phyloP scores from a whole-genome alignment of 2,113 vertebrate genomes.

The Dasyprocta punctata region DNA sequence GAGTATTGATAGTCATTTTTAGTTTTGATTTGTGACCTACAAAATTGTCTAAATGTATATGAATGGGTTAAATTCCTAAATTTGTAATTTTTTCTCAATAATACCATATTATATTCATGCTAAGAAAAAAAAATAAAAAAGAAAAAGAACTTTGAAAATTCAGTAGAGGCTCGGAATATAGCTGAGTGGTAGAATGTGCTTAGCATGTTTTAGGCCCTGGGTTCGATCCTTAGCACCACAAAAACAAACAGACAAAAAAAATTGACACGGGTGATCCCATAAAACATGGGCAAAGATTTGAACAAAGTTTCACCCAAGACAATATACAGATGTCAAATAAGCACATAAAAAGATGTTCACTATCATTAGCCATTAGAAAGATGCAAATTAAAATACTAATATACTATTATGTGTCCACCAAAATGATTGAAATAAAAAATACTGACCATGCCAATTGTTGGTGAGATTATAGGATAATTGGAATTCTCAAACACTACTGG shows the following conservation, averaged over 20 bases:
- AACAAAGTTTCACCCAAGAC: constrained; percentile 9
- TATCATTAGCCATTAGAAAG: constrained; percentile 9
- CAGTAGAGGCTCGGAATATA: not conserved
- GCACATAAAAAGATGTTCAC: not conserved
- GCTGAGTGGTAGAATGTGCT: not conserved
- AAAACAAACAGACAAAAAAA: not conserved
- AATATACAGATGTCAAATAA: constrained; percentile 23
- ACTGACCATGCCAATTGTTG: not conserved
- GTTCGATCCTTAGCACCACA: not conserved
- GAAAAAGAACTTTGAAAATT: constrained; percentile 20
- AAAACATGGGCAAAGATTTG: not conserved
- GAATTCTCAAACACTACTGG: not conserved
- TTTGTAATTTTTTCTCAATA: constrained; percentile 16
- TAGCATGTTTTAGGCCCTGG: not conserved
- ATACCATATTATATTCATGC: not conserved
- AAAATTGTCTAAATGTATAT: not conserved
- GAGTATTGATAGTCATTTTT: constrained; percentile 10
- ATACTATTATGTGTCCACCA: not conserved
- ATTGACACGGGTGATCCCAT: not conserved
- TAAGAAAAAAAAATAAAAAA: constrained; percentile 31
- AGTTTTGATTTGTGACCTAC: not conserved
- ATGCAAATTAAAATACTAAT: constrained; percentile 27
- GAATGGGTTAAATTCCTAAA: not conserved
- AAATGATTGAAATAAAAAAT: constrained; percentile 26
- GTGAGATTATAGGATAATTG: not conserved